A percentile compares a stretch with the other conserved stretches of the same genome.
Evolutionary conservation across 2,797 vertebrate genomes (phyloP).

Genomic region (Scolopax rusticola): DNA sequence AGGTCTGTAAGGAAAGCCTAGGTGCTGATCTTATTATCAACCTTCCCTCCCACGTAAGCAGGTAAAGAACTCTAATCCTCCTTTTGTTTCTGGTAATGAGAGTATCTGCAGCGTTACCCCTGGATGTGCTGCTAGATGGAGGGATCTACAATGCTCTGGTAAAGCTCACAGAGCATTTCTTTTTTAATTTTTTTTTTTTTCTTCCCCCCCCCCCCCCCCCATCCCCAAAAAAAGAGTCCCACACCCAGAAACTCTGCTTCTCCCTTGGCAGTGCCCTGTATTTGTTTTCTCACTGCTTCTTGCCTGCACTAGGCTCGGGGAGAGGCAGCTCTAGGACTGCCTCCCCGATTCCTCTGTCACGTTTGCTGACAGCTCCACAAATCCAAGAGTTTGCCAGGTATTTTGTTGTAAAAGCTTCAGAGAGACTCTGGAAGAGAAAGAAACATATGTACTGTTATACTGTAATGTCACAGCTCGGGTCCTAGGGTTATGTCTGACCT

Average conservation of each 20-base stretch:
- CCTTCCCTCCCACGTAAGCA: neutral
- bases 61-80: neutral
- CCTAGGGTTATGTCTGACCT: neutral
- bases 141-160: neutral
- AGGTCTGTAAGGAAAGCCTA: neutral
- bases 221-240: too few species aligned
- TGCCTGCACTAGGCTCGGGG: rapidly evolving
- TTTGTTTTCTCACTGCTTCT: too few species aligned
- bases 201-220: too few species aligned
- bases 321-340: rapidly evolving
- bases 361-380: neutral
- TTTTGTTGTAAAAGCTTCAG: neutral
- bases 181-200: too few species aligned
- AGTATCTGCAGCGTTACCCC: neutral
- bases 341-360: neutral
- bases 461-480: neutral
- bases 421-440: neutral
- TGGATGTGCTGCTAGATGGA: rapidly evolving
- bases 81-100: neutral
- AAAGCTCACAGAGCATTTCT: neutral
- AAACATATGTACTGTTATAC: neutral
- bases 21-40: neutral
- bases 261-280: neutral
- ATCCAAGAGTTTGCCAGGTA: rapidly evolving
- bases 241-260: neutral